These are phyloP conservation scores for Varecia variegata DNA, from an alignment of 2,797 vertebrate genomes.

Conservation along the genomic window DNA sequence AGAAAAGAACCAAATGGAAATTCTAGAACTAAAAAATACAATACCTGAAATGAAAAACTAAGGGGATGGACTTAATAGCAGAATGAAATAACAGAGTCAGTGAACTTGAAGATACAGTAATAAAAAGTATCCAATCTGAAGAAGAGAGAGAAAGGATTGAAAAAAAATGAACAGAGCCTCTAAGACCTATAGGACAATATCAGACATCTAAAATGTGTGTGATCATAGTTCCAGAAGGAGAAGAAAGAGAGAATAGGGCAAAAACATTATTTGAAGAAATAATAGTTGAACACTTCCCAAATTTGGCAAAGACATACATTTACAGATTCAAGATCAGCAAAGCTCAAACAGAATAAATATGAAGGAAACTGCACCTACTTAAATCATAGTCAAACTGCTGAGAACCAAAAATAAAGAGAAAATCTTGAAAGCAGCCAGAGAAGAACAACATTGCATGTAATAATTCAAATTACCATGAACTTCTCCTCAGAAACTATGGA, in stretches of 20 bases:
- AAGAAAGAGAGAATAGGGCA: background rate
- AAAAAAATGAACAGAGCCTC: background rate
- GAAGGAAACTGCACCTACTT: background rate
- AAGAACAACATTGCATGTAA: background rate
- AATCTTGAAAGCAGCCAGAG: constrained; percentile 7
- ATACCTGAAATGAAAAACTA: constrained; percentile 17
- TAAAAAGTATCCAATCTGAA: background rate
- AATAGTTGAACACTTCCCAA: background rate
- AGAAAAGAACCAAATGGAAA: constrained; percentile 41
- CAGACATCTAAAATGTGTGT: background rate
- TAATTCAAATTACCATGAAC: background rate
- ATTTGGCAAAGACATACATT: background rate
- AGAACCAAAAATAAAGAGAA: constrained; percentile 31
- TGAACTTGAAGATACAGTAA: background rate
- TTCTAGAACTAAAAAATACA: constrained; percentile 34
- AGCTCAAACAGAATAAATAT: background rate
- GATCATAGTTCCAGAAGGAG: background rate
- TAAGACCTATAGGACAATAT: background rate
- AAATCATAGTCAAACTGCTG: background rate
- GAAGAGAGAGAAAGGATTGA: background rate
- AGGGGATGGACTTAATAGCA: background rate
- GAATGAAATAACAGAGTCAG: background rate
- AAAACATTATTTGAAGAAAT: constrained; percentile 26
- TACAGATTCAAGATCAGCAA: constrained; percentile 23
- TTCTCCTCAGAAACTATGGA: background rate